phyloP scores from a whole-genome alignment of 2,888 invertebrate genomes.

The Rotaria magnacalcarata region DNA sequence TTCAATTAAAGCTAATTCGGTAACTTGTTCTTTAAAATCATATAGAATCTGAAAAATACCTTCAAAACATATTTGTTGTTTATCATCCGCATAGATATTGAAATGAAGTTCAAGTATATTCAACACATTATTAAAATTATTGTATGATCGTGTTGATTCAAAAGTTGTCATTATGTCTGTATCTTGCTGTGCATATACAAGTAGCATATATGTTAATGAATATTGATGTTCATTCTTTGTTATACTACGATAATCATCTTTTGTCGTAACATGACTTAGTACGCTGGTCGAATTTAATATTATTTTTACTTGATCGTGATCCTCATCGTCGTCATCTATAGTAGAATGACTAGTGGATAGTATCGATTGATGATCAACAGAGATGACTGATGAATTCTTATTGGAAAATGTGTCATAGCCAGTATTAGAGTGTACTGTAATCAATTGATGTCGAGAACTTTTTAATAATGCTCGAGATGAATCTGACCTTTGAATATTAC shows the following conservation, averaged over 20 bases:
- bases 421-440: too few relatives aligned
- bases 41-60: neutral
- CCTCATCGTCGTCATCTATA: too few relatives aligned
- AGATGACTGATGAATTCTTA: neutral
- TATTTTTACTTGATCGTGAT: neutral
- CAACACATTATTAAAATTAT: neutral
- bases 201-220: neutral
- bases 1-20: neutral
- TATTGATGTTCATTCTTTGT: neutral
- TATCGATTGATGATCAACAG: neutral
- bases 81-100: neutral
- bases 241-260: neutral
- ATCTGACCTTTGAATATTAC: too few relatives aligned
- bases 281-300: neutral
- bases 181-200: neutral
- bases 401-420: too few relatives aligned
- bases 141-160: neutral
- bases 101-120: conserved; percentile 5
- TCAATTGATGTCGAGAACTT: too few relatives aligned
- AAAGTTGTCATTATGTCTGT: neutral
- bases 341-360: neutral
- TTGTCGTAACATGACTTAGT: neutral
- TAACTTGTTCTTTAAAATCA: neutral
- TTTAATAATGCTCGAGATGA: too few relatives aligned
- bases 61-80: conserved; percentile 19